These are phyloP conservation scores for Disparrhopalites patrizii DNA, from an alignment of 2,888 invertebrate species.

Conservation along the genomic window DNA sequence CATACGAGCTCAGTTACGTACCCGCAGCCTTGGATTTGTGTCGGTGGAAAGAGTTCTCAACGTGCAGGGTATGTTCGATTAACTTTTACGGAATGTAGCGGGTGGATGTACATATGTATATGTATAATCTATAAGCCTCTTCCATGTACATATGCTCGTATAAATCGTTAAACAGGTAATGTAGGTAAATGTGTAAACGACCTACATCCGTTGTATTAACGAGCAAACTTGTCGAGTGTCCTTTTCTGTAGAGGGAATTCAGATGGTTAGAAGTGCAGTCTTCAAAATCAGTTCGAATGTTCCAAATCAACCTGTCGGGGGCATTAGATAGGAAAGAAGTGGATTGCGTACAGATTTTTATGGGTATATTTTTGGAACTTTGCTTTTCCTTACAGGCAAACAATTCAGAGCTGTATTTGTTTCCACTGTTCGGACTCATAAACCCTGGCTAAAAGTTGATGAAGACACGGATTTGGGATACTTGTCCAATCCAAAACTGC, in stretches of 20 bases:
- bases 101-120: not conserved
- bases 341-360: no score
- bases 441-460: slow-evolving; percentile 11
- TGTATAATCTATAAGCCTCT: not conserved
- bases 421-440: slow-evolving; percentile 69
- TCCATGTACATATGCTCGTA: not conserved
- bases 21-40: slow-evolving; percentile 67
- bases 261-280: no score
- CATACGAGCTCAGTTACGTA: slow-evolving; percentile 70
- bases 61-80: slow-evolving; percentile 63
- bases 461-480: slow-evolving; percentile 72
- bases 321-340: no score
- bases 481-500: slow-evolving; percentile 70
- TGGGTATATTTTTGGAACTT: no score
- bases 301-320: no score
- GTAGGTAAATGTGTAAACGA: no score
- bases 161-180: no score
- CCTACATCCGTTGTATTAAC: no score
- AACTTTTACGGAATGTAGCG: no score
- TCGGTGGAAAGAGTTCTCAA: slow-evolving; percentile 77
- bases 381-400: slow-evolving; percentile 56
- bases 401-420: slow-evolving; percentile 77
- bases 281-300: no score
- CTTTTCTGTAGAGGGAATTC: no score
- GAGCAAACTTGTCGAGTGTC: no score